These are phyloP conservation scores for Phoxinus dragarum DNA, from an alignment of 2,797 vertebrate genomes.

Conservation along the genomic window DNA sequence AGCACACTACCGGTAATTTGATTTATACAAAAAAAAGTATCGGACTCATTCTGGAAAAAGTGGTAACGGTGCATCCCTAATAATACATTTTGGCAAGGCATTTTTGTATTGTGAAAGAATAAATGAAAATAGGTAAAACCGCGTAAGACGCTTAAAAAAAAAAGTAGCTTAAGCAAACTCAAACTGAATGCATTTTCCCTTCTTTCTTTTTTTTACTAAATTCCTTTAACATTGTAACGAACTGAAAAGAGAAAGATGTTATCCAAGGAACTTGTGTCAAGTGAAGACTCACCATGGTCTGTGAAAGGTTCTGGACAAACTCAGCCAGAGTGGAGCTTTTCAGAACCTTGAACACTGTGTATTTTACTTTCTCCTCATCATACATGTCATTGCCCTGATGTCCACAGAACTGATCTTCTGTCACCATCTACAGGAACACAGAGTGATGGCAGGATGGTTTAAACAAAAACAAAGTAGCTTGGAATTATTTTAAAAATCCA, in stretches of 20 bases:
- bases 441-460: constrained; percentile 19
- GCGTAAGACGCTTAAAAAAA: neutral
- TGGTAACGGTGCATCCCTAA: too few relatives aligned
- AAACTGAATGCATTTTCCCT: neutral
- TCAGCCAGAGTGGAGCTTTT: constrained; percentile 97
- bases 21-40: too few relatives aligned
- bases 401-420: constrained; percentile 99
- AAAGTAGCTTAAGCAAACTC: neutral
- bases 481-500: neutral
- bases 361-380: constrained; percentile 98
- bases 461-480: neutral
- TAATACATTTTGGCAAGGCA: neutral
- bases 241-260: neutral
- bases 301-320: constrained; percentile 98
- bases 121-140: neutral
- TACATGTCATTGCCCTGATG: constrained; percentile 99
- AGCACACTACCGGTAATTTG: too few relatives aligned
- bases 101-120: neutral
- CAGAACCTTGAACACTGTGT: constrained; percentile 98
- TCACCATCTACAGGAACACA: constrained; percentile 86
- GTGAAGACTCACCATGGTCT: constrained; percentile 91
- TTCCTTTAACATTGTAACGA: neutral
- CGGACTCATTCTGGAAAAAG: too few relatives aligned
- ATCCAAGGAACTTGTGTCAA: neutral
- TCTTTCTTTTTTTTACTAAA: neutral